Base-by-base conservation (phyloP, 2,113 vertebrate genomes). In the Aegotheles bennettii region DNA sequence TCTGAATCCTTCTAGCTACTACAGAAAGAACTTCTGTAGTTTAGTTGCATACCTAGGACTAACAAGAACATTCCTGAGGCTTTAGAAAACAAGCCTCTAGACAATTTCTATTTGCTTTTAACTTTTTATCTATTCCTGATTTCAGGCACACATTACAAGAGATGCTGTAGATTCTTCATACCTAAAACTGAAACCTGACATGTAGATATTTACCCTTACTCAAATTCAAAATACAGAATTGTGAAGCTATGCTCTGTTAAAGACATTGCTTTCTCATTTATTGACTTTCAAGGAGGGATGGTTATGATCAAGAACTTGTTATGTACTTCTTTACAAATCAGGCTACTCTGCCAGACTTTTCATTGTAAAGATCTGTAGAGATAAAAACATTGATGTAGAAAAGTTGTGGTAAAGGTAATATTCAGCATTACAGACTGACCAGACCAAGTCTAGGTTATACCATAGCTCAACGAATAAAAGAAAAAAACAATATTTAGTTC, bases 301-400 rank as follows among this genome's bases (percentile, higher is more conserved):
- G 28, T 42, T 74, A 36, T 3, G 3, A n/a, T 14, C 0, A 3
- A 48, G 16, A n/a, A 35, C 2, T 45, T 45, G 56, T 50, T 45
- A 20, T 9, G 12, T 35, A 17, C 2, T 48, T 25, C 38, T 67
- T 50, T 28, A 61, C 12, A 61, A 59, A 61, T 33, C 13, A 68
- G 31, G 25, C 35, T 84, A 64, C 20, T 68, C n/a, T 43, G 70
- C 3, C 19, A 61, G 7, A 85, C 24, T 50, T 80, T 6, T 26
- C 31, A 26, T 13, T 76, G 17, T 16, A 50, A 73, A 67, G 25
- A 17, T 61, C 33, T 31, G 12, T 12, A 83, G 14, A 43, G 14
- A 35, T 28, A 50, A 78, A 84, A 54, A 8, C 12, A 73, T 12
- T 10, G 11, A 7, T 2, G 7, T 5, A 26, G 16, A 64, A 20